Evolutionary conservation across 2,113 vertebrate species (phyloP).

Genomic region (Phyllostomus hastatus): DNA sequence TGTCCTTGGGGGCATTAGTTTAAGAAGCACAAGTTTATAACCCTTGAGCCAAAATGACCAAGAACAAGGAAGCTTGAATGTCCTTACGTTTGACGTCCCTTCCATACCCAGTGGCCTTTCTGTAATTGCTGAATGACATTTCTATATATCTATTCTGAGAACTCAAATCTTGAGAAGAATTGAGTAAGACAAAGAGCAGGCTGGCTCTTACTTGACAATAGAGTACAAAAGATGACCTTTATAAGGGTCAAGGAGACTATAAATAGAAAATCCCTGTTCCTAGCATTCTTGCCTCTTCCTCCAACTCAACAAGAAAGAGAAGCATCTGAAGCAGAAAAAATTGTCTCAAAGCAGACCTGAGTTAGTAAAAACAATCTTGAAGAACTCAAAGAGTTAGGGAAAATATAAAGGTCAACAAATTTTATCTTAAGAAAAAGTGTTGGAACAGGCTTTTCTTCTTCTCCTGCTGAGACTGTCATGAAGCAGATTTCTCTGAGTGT

Average conservation of each 20-base stretch:
- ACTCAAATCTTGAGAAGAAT: background rate
- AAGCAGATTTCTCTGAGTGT: constrained; percentile 18
- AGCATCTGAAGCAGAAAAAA: background rate
- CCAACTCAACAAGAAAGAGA: background rate
- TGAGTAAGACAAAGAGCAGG: background rate
- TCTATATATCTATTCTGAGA: background rate
- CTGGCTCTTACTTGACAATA: background rate
- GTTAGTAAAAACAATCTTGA: background rate
- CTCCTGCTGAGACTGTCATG: constrained; percentile 12
- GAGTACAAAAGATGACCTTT: background rate
- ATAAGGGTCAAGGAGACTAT: background rate
- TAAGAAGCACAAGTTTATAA: background rate
- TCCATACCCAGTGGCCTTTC: background rate
- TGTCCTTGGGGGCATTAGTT: background rate
- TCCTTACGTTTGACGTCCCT: background rate
- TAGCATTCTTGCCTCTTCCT: background rate
- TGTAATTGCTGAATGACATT: background rate
- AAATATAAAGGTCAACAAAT: constrained; percentile 41
- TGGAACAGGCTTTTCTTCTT: constrained; percentile 75
- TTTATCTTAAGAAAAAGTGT: constrained; percentile 62
- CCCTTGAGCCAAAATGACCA: background rate
- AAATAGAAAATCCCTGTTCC: background rate
- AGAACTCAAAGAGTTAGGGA: constrained; percentile 68
- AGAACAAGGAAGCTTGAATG: background rate
- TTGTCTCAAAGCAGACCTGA: background rate